Conservation (phyloP, 2,797 vertebrate species). For the Valencia hispanica region DNA sequence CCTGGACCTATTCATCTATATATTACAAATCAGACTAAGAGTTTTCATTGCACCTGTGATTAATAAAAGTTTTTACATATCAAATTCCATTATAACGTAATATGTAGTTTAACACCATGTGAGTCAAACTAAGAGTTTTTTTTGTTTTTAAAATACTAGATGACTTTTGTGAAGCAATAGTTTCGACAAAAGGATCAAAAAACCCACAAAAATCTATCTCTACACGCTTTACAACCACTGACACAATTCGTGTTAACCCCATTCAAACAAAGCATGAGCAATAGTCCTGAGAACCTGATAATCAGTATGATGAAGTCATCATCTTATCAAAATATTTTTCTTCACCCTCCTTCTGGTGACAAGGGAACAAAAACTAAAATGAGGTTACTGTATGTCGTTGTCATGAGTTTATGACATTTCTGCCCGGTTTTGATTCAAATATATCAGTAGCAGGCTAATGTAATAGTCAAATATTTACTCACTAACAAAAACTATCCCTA, state of each 20-base stretch:
- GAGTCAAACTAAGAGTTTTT: not conserved
- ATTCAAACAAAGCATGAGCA: not conserved
- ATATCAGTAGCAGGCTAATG: not conserved
- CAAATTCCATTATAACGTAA: not conserved
- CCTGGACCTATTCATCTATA: not conserved
- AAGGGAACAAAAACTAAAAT: not conserved
- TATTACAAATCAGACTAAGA: not conserved
- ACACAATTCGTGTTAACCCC: not conserved
- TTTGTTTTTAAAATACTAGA: not conserved
- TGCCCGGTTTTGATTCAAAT: not conserved
- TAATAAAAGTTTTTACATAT: not conserved
- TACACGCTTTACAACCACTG: not conserved
- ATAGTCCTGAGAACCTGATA: not conserved
- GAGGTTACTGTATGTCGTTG: too few relatives aligned
- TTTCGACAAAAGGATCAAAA: not conserved
- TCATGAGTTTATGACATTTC: not conserved
- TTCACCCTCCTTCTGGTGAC: not conserved
- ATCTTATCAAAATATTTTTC: not conserved
- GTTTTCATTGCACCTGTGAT: not conserved
- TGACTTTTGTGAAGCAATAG: too few relatives aligned
- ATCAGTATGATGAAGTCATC: not conserved
- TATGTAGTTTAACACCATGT: not conserved
- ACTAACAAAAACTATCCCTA: not conserved
- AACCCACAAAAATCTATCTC: not conserved
- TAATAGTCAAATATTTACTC: too few relatives aligned